Percentiles rank a stretch among this genome's conserved stretches.
Evolutionary conservation across 37 sponge, comb jelly and placozoan species (phyloP).

Genomic region (Bolinopsis microptera): DNA sequence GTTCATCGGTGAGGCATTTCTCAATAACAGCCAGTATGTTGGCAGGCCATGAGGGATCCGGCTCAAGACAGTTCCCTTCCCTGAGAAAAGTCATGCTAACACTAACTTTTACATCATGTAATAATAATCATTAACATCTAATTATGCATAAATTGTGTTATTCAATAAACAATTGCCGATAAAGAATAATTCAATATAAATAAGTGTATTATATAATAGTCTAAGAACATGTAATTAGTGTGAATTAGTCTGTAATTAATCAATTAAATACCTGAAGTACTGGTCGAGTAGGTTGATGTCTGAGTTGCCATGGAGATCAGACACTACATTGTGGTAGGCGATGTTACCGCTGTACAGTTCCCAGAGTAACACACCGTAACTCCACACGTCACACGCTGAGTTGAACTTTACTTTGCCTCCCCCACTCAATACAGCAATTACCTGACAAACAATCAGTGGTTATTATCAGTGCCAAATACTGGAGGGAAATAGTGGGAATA

Average conservation of each 20-base stretch:
- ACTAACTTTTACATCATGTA: too few species aligned
- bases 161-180: too few species aligned
- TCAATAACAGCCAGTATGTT: background rate
- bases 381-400: conserved; percentile 48
- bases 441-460: too few species aligned
- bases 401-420: conserved; percentile 20
- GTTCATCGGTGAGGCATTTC: background rate
- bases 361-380: conserved; percentile 31
- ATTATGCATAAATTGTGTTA: too few species aligned
- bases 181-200: too few species aligned
- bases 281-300: conserved; percentile 7
- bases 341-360: conserved; percentile 13
- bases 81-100: background rate
- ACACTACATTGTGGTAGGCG: background rate
- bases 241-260: too few species aligned
- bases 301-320: background rate
- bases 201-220: too few species aligned
- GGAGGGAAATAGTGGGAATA: too few species aligned
- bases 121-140: too few species aligned
- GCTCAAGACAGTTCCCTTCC: background rate
- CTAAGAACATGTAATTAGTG: too few species aligned
- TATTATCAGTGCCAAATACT: too few species aligned
- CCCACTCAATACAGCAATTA: background rate
- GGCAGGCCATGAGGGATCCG: background rate
- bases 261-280: conserved; percentile 42